Base-by-base conservation (phyloP, 2,797 vertebrate genomes). In the Anguilla pacifica region DNA sequence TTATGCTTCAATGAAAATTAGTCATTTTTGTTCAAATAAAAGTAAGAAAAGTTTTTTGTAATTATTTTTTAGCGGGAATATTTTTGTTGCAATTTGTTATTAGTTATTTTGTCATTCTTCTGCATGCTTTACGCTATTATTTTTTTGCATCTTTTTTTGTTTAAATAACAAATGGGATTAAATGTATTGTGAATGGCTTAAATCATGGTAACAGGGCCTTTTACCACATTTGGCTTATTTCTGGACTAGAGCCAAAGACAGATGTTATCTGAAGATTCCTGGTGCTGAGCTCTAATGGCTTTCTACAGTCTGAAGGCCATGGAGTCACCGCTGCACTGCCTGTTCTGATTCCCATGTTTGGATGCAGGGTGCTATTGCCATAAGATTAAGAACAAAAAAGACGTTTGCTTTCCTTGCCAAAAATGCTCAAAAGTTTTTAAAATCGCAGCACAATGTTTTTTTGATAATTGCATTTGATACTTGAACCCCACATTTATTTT, bases 1-100 rank as follows among this genome's bases (percentile, higher is more conserved):
- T 94, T 94, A 91, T 92, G 91, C 90, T 89, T 88, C 85, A 82
- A 22, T 51, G 39, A 5, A 53, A 22, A 46, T 72, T 17, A 4
- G 1, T 5, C 17, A 19, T 72, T 86, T 46, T 74, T 10, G 22
- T 72, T 31, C 43, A 53, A 57, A 84, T 61, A 43, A 57, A 9
- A 39, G 1, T 19, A 35, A 25, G 31, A 46, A 43, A 67, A 49
- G 15, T 39, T 10, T 13, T 70, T 49, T 39, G 31, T 46, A 28
- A 13, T 85, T 70, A 85, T 64, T 46, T 85, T 70, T 11, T 6
- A 57, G 4, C 43, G 13, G 3, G 28, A 85, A 64, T 10, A 25
- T 28, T 46, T 85, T 64, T 57, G 28, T 84, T 39, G 6, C 43
- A 22, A n/a, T 46, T 85, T 64, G 51, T 84, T 5, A n/a, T 43